phyloP scores from a whole-genome alignment of 2,113 vertebrate species.

The Silurus meridionalis region DNA sequence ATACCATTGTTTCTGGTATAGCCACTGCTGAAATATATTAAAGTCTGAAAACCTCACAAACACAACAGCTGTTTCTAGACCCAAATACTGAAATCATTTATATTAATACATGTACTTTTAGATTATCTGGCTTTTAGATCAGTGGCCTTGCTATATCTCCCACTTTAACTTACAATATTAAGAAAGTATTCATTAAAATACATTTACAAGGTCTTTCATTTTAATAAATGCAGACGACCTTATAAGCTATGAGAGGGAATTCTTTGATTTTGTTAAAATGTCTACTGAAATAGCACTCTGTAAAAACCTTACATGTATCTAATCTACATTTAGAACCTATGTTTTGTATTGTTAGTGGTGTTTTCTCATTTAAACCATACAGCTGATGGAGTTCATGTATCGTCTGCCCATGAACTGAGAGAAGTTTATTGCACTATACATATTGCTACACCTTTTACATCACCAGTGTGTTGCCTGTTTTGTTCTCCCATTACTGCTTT shows the following conservation, averaged over 20 bases:
- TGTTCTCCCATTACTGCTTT: conserved; percentile 4
- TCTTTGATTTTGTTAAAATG: not conserved
- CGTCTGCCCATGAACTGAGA: not conserved
- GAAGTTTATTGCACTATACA: conserved; percentile 23
- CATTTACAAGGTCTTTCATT: not conserved
- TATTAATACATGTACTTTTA: not conserved
- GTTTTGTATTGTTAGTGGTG: not conserved
- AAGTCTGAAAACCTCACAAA: not conserved
- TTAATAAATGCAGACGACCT: not conserved
- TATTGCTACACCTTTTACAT: conserved; percentile 34
- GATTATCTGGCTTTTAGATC: not conserved
- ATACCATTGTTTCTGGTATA: too few species aligned
- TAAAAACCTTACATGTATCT: not conserved
- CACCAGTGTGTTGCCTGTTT: conserved; percentile 35
- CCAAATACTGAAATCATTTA: not conserved
- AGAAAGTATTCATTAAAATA: not conserved
- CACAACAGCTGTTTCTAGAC: not conserved
- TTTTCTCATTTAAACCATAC: not conserved
- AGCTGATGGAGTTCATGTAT: not conserved
- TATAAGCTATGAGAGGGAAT: not conserved
- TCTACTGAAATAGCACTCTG: not conserved
- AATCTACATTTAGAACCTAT: not conserved
- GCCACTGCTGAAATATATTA: too few species aligned
- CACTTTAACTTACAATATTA: not conserved
- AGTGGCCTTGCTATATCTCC: not conserved